Percentiles rank a stretch among this genome's conserved stretches.
phyloP scores from a whole-genome alignment of 1,140 invertebrate species.

The Procambarus virginalis region DNA sequence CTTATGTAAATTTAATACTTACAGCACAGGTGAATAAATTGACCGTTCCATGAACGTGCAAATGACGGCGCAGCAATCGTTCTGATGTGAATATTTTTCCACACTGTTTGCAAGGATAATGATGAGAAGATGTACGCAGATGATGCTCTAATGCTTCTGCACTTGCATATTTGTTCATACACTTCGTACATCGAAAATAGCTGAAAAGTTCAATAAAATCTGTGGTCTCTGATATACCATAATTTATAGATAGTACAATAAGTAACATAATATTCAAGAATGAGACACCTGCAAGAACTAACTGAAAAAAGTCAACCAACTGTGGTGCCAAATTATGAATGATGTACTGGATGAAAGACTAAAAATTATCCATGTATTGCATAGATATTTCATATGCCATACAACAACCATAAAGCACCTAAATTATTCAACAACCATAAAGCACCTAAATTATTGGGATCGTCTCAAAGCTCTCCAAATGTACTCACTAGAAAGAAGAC shows the following conservation, averaged over 20 bases:
- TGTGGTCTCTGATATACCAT: not conserved
- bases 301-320: too few species aligned
- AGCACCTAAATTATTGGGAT: too few species aligned
- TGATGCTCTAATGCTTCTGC: slow-evolving; percentile 82
- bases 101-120: slow-evolving; percentile 81
- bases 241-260: slow-evolving; percentile 3
- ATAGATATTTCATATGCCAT: too few species aligned
- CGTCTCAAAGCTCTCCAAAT: too few species aligned
- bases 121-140: slow-evolving; percentile 80
- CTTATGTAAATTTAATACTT: slow-evolving; percentile 74
- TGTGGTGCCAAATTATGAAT: too few species aligned
- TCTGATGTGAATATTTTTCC: slow-evolving; percentile 82
- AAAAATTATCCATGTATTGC: too few species aligned
- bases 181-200: slow-evolving; percentile 77
- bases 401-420: too few species aligned
- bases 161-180: slow-evolving; percentile 82
- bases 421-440: too few species aligned
- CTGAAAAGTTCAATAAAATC: slow-evolving; percentile 71
- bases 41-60: slow-evolving; percentile 80
- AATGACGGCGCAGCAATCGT: slow-evolving; percentile 81
- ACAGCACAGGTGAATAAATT: slow-evolving; percentile 77
- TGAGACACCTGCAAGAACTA: too few species aligned
- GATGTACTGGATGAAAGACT: too few species aligned
- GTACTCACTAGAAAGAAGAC: too few species aligned
- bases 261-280: too few species aligned